Evolutionary conservation across 1,140 invertebrate species (phyloP).

Genomic region (Aphis gossypii): DNA sequence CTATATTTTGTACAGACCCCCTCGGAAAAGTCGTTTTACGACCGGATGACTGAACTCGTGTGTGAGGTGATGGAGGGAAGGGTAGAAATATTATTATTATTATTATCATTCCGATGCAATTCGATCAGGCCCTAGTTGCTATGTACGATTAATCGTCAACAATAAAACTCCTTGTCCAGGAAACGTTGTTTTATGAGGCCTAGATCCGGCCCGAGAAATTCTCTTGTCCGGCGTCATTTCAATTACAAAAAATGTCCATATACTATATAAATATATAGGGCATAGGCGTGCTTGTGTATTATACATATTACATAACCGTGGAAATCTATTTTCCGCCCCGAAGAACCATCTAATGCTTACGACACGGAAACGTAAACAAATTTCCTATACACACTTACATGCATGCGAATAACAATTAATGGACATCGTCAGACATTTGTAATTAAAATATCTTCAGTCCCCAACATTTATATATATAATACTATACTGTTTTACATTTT

Average conservation of each 20-base stretch:
- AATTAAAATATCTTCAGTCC: background rate
- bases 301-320: background rate
- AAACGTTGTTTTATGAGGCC: slow-evolving; percentile 50
- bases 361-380: slow-evolving; percentile 40
- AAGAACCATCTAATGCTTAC: slow-evolving; percentile 5
- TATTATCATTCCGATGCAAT: slow-evolving; percentile 30
- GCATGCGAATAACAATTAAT: slow-evolving; percentile 9
- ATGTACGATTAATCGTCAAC: slow-evolving; percentile 50
- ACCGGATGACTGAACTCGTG: slow-evolving; percentile 10
- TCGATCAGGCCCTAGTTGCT: background rate
- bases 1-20: background rate
- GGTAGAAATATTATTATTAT: slow-evolving; percentile 31
- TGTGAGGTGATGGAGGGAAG: background rate
- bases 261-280: background rate
- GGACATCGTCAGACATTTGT: background rate
- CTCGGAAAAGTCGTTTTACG: slow-evolving; percentile 23
- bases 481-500: background rate
- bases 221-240: slow-evolving; percentile 37
- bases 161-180: slow-evolving; percentile 47
- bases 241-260: slow-evolving; percentile 33
- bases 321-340: slow-evolving; percentile 49
- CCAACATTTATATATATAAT: background rate
- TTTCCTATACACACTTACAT: background rate
- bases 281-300: background rate
- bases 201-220: slow-evolving; percentile 53